phyloP scores from a whole-genome alignment of 2,888 invertebrate genomes.

The Dioctria linearis region DNA sequence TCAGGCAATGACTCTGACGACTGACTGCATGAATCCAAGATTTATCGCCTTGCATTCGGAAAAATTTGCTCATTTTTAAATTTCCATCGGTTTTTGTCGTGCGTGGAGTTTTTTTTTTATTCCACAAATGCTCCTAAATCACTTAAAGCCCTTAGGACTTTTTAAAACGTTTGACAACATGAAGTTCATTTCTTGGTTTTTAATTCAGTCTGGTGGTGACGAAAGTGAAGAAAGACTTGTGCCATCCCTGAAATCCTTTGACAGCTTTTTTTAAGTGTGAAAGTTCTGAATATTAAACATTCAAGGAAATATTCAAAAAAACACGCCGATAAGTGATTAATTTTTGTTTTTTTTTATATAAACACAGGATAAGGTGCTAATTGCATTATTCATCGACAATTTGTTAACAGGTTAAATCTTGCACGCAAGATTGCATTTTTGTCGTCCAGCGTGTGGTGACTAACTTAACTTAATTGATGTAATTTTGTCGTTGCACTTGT shows the following conservation, averaged over 20 bases:
- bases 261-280: background rate
- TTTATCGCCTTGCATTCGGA: conserved; percentile 3
- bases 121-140: no score
- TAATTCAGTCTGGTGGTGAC: no score
- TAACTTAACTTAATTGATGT: conserved; percentile 44
- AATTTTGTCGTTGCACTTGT: conserved; percentile 51
- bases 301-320: conserved; percentile 2
- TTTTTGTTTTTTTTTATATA: conserved; percentile 15
- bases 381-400: conserved; percentile 53
- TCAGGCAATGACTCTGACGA: background rate
- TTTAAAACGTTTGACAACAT: no score
- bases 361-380: conserved; percentile 43
- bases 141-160: no score
- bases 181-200: no score
- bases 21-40: background rate
- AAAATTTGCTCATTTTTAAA: background rate
- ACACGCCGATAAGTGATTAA: background rate
- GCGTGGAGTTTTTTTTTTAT: no score
- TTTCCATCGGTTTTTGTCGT: no score
- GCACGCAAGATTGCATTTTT: conserved; percentile 56
- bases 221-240: no score
- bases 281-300: conserved; percentile 25
- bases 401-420: conserved; percentile 48
- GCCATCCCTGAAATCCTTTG: background rate
- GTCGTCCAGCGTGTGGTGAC: conserved; percentile 19